phyloP scores from a whole-genome alignment of 1,140 invertebrate genomes.

The Paralvinella palmiformis region DNA sequence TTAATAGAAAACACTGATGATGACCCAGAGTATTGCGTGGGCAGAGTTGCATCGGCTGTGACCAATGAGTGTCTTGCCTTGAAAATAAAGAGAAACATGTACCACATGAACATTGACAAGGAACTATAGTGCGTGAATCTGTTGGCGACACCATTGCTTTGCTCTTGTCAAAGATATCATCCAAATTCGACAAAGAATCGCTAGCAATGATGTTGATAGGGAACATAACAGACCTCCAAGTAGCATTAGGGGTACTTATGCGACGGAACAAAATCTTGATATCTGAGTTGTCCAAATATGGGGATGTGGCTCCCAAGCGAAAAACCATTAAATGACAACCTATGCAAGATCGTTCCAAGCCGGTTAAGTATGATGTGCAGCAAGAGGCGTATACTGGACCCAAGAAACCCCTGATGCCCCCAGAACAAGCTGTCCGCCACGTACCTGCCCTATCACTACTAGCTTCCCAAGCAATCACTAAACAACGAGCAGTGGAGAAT shows the following conservation, averaged over 20 bases:
- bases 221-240: background rate
- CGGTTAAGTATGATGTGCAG: constrained; percentile 2
- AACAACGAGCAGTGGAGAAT: background rate
- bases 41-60: too few relatives aligned
- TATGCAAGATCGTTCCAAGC: background rate
- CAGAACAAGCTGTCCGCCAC: background rate
- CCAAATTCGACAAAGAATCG: too few relatives aligned
- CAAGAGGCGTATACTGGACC: background rate
- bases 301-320: background rate
- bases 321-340: background rate
- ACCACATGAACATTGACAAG: background rate
- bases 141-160: background rate
- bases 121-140: background rate
- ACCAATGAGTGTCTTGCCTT: background rate
- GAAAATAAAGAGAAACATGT: background rate
- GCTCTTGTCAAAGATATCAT: too few relatives aligned
- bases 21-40: too few relatives aligned
- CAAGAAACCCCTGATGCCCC: constrained; percentile 5
- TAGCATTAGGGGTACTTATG: constrained; percentile 2
- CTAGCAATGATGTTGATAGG: background rate
- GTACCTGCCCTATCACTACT: background rate
- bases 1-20: background rate
- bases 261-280: background rate
- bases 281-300: constrained; percentile 1
- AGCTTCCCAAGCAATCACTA: background rate